A percentile compares a stretch with the other conserved stretches of the same genome.
Evolutionary conservation across 1,140 invertebrate genomes (phyloP).

Genomic region (Drosophila prosaltans): DNA sequence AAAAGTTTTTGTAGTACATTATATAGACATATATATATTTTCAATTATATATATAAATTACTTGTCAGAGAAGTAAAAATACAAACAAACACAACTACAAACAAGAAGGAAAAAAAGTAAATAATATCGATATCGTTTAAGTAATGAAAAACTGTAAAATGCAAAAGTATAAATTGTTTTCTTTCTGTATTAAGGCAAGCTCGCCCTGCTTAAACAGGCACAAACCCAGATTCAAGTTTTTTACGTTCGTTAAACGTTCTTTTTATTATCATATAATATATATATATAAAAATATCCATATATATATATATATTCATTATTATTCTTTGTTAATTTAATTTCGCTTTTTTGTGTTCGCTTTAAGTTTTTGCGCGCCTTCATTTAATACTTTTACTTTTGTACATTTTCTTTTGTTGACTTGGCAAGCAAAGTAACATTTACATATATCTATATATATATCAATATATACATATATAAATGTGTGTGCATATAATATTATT

Average conservation of each 20-base stretch:
- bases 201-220: slow-evolving; percentile 11
- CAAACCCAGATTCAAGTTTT: slow-evolving; percentile 40
- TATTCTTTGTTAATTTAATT: slow-evolving; percentile 79
- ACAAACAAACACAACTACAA: slow-evolving; percentile 17
- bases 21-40: slow-evolving; percentile 34
- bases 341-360: slow-evolving; percentile 66
- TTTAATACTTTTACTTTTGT: slow-evolving; percentile 54
- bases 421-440: slow-evolving; percentile 44
- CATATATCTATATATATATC: slow-evolving; percentile 20
- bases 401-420: slow-evolving; percentile 59
- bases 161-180: slow-evolving; percentile 36
- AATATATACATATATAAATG: slow-evolving; percentile 16
- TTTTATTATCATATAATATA: slow-evolving; percentile 29
- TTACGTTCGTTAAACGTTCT: slow-evolving; percentile 56
- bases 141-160: slow-evolving; percentile 26
- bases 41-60: slow-evolving; percentile 34
- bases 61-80: slow-evolving; percentile 29
- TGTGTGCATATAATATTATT: slow-evolving; percentile 32
- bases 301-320: slow-evolving; percentile 52
- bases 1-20: slow-evolving; percentile 75
- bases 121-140: slow-evolving; percentile 32
- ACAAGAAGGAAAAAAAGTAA: slow-evolving; percentile 25
- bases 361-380: slow-evolving; percentile 59
- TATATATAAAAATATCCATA: slow-evolving; percentile 19
- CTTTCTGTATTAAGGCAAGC: slow-evolving; percentile 16